These are phyloP conservation scores for Lophura swinhoii DNA, from an alignment of 2,797 vertebrate genomes.

Conservation along the genomic window DNA sequence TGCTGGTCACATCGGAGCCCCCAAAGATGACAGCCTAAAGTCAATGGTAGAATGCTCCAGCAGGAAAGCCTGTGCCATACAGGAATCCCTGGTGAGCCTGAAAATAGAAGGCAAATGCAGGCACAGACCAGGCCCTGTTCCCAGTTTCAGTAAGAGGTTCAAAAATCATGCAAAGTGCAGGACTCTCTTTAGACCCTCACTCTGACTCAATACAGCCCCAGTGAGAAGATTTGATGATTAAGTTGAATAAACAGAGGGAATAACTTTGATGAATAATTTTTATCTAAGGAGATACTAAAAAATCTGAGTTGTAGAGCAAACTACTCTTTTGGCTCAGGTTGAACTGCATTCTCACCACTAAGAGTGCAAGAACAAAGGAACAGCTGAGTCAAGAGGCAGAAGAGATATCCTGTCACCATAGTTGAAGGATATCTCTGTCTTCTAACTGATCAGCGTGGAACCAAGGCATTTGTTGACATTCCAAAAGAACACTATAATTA, in stretches of 20 bases:
- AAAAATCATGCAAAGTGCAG: background rate
- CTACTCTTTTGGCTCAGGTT: background rate
- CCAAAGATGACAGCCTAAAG: background rate
- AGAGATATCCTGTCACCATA: background rate
- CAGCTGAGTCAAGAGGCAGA: background rate
- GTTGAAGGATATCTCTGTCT: background rate
- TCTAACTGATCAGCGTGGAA: background rate
- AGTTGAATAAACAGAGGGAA: background rate
- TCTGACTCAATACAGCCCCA: background rate
- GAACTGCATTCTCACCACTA: background rate
- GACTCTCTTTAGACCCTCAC: background rate
- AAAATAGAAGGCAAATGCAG: background rate
- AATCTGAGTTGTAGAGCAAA: background rate
- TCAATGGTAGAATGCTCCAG: accelerated
- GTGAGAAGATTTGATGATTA: background rate
- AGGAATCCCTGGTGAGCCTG: background rate
- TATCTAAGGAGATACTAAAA: background rate
- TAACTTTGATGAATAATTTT: background rate
- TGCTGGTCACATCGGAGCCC: background rate
- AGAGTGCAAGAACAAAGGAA: background rate
- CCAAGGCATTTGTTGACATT: background rate
- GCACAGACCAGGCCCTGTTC: background rate
- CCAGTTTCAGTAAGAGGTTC: background rate
- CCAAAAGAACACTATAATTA: background rate
- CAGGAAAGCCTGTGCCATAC: background rate